Base-by-base conservation (phyloP, 2,113 vertebrate genomes). In the Ellobius talpinus region DNA sequence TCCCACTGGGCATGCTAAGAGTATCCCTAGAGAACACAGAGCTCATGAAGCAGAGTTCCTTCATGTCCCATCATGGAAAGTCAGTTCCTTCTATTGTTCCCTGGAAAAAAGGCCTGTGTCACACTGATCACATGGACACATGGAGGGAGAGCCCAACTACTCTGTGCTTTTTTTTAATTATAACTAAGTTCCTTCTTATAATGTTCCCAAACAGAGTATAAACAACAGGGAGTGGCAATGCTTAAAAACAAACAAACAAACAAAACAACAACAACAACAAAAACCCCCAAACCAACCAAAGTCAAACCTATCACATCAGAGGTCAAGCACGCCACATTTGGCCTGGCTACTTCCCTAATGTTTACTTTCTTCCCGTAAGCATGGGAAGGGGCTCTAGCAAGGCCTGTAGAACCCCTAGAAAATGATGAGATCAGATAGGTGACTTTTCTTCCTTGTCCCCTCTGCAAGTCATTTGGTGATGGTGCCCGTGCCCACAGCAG, bases 111-210 rank as follows among this genome's bases (percentile, higher is more conserved):
- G 73, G 45, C 26, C 72, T 45, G 16, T 1, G 73, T 13, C 85
- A 29, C n/a, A 74, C 26, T 66, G 17, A 47, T 13, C 16, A 50
- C 33, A 55, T 66, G n/a, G 31, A 89, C 16, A 50, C 33, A 55
- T 66, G n/a, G 31, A 89, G 24, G 26, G 39, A 3, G 55, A 23
- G 55, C 58, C 47, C 10, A 23, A 82, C 36, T 73, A 55, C 78
- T 65, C 36, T 47, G 17, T 87, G 47, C 47, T 94, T 90, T 73
- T 33, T 26, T 19, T 33, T 95, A 84, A 89, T 66, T 91, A 79
- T 24, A 89, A 78, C 33, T 42, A 74, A 19, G 17, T 73, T 82
- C 52, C 26, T 90, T 78, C 87, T 79, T 36, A 52, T 39, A 50
- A 52, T 52, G 23, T 87, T 86, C n/a, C 29, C 42, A 61, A 93